A percentile compares a stretch with the other conserved stretches of the same genome.
Conservation (phyloP, 2,113 vertebrate species). For the rabbit (Oryctolagus cuniculus) region mOryCun1.1 NC_091438.1:79982501-79983000, state of each 20-base stretch:
- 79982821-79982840: conserved; percentile 27
- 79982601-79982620: conserved; percentile 82
- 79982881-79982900: not conserved
- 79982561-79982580: conserved; percentile 75
- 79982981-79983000: not conserved
- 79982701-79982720: conserved; percentile 83
- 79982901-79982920: not conserved
- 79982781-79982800: conserved; percentile 78
- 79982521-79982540: conserved; percentile 80
- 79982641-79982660: conserved; percentile 80
- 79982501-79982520: conserved; percentile 83
- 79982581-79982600: conserved; percentile 75
- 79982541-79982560: conserved; percentile 84
- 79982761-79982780: conserved; percentile 83
- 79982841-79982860: conserved; percentile 28
- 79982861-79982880: not conserved
- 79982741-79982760: conserved; percentile 81
- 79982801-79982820: conserved; percentile 52
- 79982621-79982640: conserved; percentile 76
- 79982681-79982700: conserved; percentile 84
- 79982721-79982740: conserved; percentile 83
- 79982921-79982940: not conserved
- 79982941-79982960: not conserved
- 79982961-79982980: not conserved
- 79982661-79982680: conserved; percentile 76